phyloP scores from a whole-genome alignment of 2,797 vertebrate genomes.

The Brachymystax lenok region DNA sequence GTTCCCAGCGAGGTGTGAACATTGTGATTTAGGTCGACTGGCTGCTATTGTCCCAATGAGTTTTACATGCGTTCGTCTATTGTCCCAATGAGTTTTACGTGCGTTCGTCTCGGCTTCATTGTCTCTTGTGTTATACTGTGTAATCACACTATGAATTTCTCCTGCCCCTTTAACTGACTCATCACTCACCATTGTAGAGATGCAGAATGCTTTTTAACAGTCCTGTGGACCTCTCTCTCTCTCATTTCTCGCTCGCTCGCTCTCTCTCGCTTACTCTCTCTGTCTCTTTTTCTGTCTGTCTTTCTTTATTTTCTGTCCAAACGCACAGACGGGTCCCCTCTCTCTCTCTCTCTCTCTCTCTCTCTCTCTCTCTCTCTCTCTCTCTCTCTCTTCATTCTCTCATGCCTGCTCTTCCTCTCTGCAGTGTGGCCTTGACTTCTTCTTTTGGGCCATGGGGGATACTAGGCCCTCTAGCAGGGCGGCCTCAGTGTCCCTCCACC shows the following conservation, averaged over 20 bases:
- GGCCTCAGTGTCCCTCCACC: slow-evolving; percentile 40
- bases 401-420: not conserved
- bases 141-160: too few relatives aligned
- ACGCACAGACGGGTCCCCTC: too few relatives aligned
- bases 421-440: not conserved
- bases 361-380: too few relatives aligned
- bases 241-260: too few relatives aligned
- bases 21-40: slow-evolving; percentile 63
- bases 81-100: slow-evolving; percentile 11
- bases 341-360: too few relatives aligned
- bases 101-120: not conserved
- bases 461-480: slow-evolving; percentile 39
- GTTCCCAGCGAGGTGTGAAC: slow-evolving; percentile 41
- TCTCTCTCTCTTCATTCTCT: not conserved
- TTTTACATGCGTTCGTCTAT: not conserved
- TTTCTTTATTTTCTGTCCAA: too few relatives aligned
- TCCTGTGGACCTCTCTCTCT: slow-evolving; percentile 5
- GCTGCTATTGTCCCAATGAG: slow-evolving; percentile 46
- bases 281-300: too few relatives aligned
- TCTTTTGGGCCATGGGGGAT: slow-evolving; percentile 31
- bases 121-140: not conserved
- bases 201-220: too few relatives aligned
- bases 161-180: too few relatives aligned
- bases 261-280: too few relatives aligned
- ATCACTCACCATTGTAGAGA: too few relatives aligned